Evolutionary conservation across 1,140 invertebrate genomes (phyloP), one percentile per base, ranked within the genome.

Genomic region (Homarus americanus): DNA sequence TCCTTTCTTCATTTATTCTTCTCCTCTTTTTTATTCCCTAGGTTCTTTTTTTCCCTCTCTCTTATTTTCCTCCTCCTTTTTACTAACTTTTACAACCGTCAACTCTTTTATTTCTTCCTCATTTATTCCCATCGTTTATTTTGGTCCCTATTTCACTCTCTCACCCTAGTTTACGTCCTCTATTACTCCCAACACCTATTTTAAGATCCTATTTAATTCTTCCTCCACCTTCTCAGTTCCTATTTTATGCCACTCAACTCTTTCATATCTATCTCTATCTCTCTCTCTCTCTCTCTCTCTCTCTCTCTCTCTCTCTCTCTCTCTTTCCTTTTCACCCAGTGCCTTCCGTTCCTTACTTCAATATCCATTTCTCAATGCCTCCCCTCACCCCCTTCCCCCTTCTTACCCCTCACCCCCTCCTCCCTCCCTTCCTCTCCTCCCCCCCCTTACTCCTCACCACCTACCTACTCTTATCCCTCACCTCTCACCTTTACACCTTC

Each of bases 281-380:
- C 53, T 24, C 20, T 63, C 53, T 63, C 9, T 10, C 53, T 15
- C 53, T 24, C 53, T 63, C 53, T 63, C 53, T 63, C 53, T 44
- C 75, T 78, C 38, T 40, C 36, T 78, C 75, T 53, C 53, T 80
- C 78, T 40, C 41, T 53, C 34, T 40, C 38, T 53, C 53, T 53
- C 44, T 38, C 40, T 36, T 15, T 76, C 40, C 12, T 20, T 36
- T 28, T 34, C 41, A 53, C 53, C 20, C 9, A 3, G 7, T 15
- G 7, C 20, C 53, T 63, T 17, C 20, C 53, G 7, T 17, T 44
- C 75, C 41, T 17, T 40, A 12, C 41, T 38, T 53, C 53, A 53
- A 41, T 40, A 20, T 53, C 34, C 24, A 17, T 53, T 36, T 53
- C 44, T 38, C 40, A 5, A 10, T 76, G 17, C 12, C 36, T 36